phyloP scores from a whole-genome alignment of 2,113 vertebrate genomes.

The Isichthys henryi region DNA sequence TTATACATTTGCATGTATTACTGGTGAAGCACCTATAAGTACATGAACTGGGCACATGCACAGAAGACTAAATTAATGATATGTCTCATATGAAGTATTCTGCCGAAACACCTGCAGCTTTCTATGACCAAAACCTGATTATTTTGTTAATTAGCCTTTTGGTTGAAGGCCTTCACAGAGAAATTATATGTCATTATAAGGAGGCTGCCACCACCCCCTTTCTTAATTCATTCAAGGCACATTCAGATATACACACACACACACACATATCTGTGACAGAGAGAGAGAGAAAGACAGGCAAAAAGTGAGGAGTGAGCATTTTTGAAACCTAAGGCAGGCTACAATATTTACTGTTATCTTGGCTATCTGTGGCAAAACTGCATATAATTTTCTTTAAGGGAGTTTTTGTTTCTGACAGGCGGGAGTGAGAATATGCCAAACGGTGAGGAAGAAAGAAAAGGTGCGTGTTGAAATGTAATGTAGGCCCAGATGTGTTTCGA shows the following conservation, averaged over 20 bases:
- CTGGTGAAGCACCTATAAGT: neutral
- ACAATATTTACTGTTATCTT: neutral
- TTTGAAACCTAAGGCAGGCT: neutral
- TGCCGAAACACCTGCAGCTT: neutral
- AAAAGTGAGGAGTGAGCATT: neutral
- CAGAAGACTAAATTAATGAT: neutral
- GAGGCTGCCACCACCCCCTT: neutral
- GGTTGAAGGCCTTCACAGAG: neutral
- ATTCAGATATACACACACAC: neutral
- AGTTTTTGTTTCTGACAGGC: neutral
- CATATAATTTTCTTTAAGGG: neutral
- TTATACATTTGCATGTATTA: neutral
- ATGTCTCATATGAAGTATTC: neutral
- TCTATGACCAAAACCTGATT: neutral
- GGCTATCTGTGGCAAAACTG: neutral
- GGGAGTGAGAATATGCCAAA: neutral
- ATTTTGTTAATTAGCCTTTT: neutral
- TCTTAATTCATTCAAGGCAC: neutral
- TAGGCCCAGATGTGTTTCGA: neutral
- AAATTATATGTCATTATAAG: neutral
- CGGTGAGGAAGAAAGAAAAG: neutral
- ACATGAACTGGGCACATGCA: neutral
- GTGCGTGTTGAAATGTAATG: neutral
- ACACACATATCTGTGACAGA: neutral
- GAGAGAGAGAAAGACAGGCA: neutral